Conservation (phyloP, 2,797 vertebrate genomes). For the Danio tinwini region DNA sequence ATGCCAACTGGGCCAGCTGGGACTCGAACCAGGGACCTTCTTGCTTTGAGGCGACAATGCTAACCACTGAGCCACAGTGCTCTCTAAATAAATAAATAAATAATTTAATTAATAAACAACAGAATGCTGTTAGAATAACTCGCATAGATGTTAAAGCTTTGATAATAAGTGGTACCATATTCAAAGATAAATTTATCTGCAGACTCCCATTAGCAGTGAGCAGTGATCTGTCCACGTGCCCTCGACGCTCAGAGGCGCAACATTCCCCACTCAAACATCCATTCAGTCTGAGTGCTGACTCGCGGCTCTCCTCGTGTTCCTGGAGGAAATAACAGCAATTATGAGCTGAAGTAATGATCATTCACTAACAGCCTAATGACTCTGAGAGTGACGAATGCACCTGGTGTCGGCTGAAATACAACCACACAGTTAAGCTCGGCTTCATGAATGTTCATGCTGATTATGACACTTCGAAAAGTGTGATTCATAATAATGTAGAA, state of each 20-base stretch:
- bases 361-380: conserved; percentile 27
- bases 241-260: neutral
- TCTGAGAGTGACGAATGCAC: conserved; percentile 22
- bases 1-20: no score
- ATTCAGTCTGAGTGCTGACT: conserved; percentile 7
- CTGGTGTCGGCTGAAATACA: conserved; percentile 8
- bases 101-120: no score
- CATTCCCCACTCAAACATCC: conserved; percentile 16
- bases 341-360: conserved; percentile 32
- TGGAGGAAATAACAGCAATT: conserved; percentile 13
- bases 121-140: neutral
- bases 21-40: no score
- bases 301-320: neutral
- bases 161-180: neutral
- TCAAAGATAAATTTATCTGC: conserved; percentile 21
- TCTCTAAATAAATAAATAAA: no score
- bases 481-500: neutral
- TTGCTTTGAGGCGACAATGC: no score
- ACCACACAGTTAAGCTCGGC: neutral
- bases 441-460: neutral
- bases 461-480: neutral
- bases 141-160: neutral
- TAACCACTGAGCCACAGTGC: no score
- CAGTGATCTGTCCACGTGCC: conserved; percentile 2
- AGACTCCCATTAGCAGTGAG: conserved; percentile 1